Percentiles rank a stretch among this genome's conserved stretches.
Evolutionary conservation across 1,140 invertebrate species (phyloP).

Genomic region (Calephelis nemesis): DNA sequence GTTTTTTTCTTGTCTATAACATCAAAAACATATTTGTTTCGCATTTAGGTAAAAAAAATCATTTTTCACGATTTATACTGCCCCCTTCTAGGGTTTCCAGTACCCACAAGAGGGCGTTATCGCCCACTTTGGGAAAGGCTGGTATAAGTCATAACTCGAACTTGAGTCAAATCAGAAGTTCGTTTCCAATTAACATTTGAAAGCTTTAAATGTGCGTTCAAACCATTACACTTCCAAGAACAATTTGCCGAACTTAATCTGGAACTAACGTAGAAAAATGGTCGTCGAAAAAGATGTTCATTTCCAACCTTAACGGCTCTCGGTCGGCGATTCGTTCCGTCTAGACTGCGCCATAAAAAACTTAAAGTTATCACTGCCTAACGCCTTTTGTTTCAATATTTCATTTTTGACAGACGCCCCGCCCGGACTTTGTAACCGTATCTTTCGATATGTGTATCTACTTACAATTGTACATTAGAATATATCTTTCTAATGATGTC

Average conservation of each 20-base stretch:
- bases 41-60: too few relatives aligned
- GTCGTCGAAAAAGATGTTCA: slow-evolving; percentile 13
- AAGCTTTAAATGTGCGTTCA: neutral
- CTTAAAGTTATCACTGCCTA: slow-evolving; percentile 3
- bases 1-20: too few relatives aligned
- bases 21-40: too few relatives aligned
- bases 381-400: slow-evolving; percentile 13
- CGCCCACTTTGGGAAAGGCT: too few relatives aligned
- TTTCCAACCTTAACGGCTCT: slow-evolving; percentile 6
- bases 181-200: slow-evolving; percentile 7
- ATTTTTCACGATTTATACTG: too few relatives aligned
- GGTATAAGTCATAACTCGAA: too few relatives aligned
- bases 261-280: slow-evolving; percentile 19
- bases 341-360: slow-evolving; percentile 1
- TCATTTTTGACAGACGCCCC: slow-evolving; percentile 1
- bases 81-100: too few relatives aligned
- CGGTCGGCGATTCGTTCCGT: slow-evolving; percentile 13
- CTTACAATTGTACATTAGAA: slow-evolving; percentile 2
- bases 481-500: neutral
- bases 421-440: slow-evolving; percentile 5
- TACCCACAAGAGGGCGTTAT: too few relatives aligned
- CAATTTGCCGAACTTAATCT: slow-evolving; percentile 19
- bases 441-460: slow-evolving; percentile 3
- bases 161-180: neutral
- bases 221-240: slow-evolving; percentile 14